These are phyloP conservation scores for Amblyopsis hoosieri DNA, from an alignment of 2,797 vertebrate species.

Conservation along the genomic window DNA sequence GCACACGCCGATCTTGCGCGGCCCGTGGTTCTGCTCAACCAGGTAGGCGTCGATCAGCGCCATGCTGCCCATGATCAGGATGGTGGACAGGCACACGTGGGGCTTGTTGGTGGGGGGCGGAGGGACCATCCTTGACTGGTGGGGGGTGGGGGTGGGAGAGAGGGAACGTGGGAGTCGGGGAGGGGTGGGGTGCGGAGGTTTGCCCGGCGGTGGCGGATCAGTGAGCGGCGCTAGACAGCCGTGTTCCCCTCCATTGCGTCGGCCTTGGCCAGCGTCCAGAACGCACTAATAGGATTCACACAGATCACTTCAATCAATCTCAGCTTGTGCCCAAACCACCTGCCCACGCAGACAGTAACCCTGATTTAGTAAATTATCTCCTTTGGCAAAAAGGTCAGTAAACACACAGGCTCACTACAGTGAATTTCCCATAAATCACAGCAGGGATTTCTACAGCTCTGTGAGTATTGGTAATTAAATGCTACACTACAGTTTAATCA, in stretches of 20 bases:
- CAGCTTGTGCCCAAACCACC: constrained; percentile 61
- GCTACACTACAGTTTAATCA: constrained; percentile 40
- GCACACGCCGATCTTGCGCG: constrained; percentile 81
- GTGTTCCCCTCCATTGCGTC: constrained; percentile 62
- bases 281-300: constrained; percentile 70
- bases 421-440: constrained; percentile 24
- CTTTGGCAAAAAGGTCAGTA: constrained; percentile 54
- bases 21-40: constrained; percentile 85
- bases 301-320: constrained; percentile 72
- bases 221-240: constrained; percentile 56
- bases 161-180: background rate
- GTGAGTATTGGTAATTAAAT: constrained; percentile 32
- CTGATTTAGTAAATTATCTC: constrained; percentile 69
- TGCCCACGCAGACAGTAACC: constrained; percentile 63
- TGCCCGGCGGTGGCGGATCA: constrained; percentile 9
- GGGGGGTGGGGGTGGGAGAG: constrained; percentile 19
- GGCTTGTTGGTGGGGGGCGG: constrained; percentile 85
- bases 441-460: constrained; percentile 18
- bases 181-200: background rate
- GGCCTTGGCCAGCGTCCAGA: constrained; percentile 66
- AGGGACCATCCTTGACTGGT: constrained; percentile 76
- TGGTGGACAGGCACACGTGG: constrained; percentile 85
- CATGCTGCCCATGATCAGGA: constrained; percentile 85
- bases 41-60: constrained; percentile 82
- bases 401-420: constrained; percentile 44